Base-by-base conservation (phyloP, 1,140 invertebrate genomes). In the Meloidogyne exigua region DNA sequence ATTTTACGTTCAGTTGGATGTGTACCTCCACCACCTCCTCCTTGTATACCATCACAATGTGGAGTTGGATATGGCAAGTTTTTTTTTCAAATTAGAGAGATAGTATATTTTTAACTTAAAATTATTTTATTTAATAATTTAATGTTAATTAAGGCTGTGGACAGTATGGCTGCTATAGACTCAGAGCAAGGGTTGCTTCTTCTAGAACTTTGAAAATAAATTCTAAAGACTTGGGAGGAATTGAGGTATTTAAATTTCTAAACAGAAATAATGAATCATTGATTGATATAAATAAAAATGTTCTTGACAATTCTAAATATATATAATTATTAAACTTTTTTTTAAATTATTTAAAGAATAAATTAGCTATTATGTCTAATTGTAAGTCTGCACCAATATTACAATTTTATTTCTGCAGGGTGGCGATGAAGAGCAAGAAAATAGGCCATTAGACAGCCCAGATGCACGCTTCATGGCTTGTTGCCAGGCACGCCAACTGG, bases 391-490 rank as follows among this genome's bases (percentile, higher is more conserved):
- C 4, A 57, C 18, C 5, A 57, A 57, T n/a, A n/a, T 57, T 57
- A 49, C 0, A 18, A 18, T 57, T 57, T 57, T 57, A n/a, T 57
- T 15, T 71, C 12, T 23, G 0, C 15, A 76, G 68, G 75, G 25
- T 32, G 77, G 28, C 3, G 82, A 76, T 26, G 68, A 42, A 28
- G 25, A 63, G 7, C 62, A 72, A 12, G 57, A 73, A 64, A 65
- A 73, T 18, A 57, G 69, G 18, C 78, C 13, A 21, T 62, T 70
- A 12, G 44, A 84, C 72, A 87, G 76, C 69, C 85, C 85, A 13
- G 85, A 87, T 73, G 80, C 81, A 23, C 76, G 77, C 49, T 87
- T 87, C 72, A 84, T 87, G 80, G 78, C 80, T n/a, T 87, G 85
- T 63, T 87, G 85, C 79, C 75, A 83, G 62, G 80, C 81, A 23